phyloP scores from a whole-genome alignment of 2,888 invertebrate species.

The Torymus texanus region DNA sequence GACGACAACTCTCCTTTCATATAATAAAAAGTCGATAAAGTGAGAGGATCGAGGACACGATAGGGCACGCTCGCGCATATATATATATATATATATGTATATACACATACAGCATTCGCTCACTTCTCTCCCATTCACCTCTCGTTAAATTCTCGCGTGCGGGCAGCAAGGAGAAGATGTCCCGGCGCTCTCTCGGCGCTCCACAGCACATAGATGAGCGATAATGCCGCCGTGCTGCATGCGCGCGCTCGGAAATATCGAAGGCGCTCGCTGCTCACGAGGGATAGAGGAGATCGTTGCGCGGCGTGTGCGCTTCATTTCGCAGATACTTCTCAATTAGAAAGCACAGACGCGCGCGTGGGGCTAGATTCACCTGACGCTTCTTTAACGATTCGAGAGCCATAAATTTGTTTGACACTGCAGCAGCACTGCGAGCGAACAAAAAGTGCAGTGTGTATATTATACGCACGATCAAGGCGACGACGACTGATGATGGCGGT shows the following conservation, averaged over 20 bases:
- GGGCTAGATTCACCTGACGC: conserved; percentile 15
- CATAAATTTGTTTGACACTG: conserved; percentile 18
- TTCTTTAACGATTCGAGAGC: conserved; percentile 30
- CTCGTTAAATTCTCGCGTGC: conserved; percentile 21
- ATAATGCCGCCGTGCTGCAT: too few relatives aligned
- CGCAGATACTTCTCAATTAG: conserved; percentile 38
- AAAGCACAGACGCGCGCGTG: conserved; percentile 21
- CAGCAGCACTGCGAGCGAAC: neutral
- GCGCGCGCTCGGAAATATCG: conserved; percentile 12
- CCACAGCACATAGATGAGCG: too few relatives aligned
- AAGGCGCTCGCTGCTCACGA: neutral
- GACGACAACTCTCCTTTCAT: conserved; percentile 9
- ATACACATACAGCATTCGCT: neutral
- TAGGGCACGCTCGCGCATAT: conserved; percentile 16
- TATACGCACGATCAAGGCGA: neutral
- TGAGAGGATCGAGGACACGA: conserved; percentile 54
- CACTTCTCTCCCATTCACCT: conserved; percentile 33
- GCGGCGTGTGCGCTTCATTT: neutral
- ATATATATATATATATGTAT: neutral
- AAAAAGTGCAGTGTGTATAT: neutral
- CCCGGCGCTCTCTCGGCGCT: too few relatives aligned
- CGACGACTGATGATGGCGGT: neutral
- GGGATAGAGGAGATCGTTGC: neutral
- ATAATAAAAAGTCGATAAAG: conserved; percentile 41
- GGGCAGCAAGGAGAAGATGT: conserved; percentile 8